These are phyloP conservation scores for Ectropis grisescens DNA, from an alignment of 1,140 invertebrate genomes.

Conservation along the genomic window DNA sequence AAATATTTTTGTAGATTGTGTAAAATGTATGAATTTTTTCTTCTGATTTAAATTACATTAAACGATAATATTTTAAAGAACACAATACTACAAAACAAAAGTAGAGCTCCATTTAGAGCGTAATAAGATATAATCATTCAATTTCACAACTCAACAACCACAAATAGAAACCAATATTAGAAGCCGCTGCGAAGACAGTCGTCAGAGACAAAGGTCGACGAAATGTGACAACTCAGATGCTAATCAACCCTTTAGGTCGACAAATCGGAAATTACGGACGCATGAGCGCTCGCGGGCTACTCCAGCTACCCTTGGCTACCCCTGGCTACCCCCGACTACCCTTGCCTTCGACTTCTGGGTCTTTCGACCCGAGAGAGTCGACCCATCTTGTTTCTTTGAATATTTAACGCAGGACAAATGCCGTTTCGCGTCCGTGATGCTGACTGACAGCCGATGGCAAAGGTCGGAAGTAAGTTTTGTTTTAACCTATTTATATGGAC, in stretches of 20 bases:
- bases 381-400: constrained; percentile 51
- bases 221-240: constrained; percentile 60
- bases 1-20: too few relatives aligned
- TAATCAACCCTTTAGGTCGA: constrained; percentile 65
- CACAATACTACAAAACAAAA: too few relatives aligned
- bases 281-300: constrained; percentile 57
- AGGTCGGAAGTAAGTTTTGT: too few relatives aligned
- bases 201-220: constrained; percentile 48
- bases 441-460: constrained; percentile 1
- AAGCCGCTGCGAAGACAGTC: too few relatives aligned
- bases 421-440: constrained; percentile 20
- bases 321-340: too few relatives aligned
- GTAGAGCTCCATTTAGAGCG: too few relatives aligned
- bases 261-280: constrained; percentile 66
- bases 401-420: constrained; percentile 49
- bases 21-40: too few relatives aligned
- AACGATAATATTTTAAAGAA: too few relatives aligned
- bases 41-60: too few relatives aligned
- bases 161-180: constrained; percentile 19
- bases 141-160: constrained; percentile 22
- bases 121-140: constrained; percentile 10
- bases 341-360: constrained; percentile 29
- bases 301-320: too few relatives aligned
- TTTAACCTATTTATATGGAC: too few relatives aligned
- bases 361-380: constrained; percentile 39